Base-by-base conservation (phyloP, 2,888 invertebrate genomes). In the Acutogordius australiensis region DNA sequence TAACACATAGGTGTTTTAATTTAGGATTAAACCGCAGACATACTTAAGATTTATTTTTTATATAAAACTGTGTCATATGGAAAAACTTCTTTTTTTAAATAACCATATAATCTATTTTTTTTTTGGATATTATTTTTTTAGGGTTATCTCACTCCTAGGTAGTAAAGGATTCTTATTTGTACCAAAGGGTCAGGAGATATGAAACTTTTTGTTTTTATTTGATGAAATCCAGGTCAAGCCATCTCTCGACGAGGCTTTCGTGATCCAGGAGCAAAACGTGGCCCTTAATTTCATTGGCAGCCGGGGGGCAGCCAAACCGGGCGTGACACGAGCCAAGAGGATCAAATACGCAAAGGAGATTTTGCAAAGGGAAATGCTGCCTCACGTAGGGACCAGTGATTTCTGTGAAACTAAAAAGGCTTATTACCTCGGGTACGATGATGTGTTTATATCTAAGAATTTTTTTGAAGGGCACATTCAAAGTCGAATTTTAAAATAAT, bases 331-430 rank as follows among this genome's bases (percentile, higher is more conserved):
- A 72, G 97, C 97, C 66, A 91, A 90, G 70, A 81, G 97, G 77
- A 87, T 97, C 59, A 94, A 97, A 74, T 99, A 99, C 74, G 94
- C 97, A 0, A 79, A 85, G 69, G 97, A 99, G 80, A 97, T 99
- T 73, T 75, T 99, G 63, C 97, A 97, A 69, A 97, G 97, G 69
- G 97, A 99, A 81, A 90, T 94, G 87, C 77, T 99, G 66, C 97
- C 97, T 0, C 97, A 99, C 74, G 94, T 97, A 62, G 97, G 97
- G 64, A 88, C 97, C 1, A 90, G 91, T 45, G 94, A 97, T 70
- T 94, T 91, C 71, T 97, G 97, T 76, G 97, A 99, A 74, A 97
- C 97, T 0, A 97, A 94, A 70, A 99, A 99, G 69, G 97, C 97
- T 0, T 94, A 91, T 70, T 94, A 90, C 69, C 76, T 91, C 64